A percentile compares a stretch with the other conserved stretches of the same genome.
These are phyloP conservation scores for Atta cephalotes DNA, from an alignment of 1,140 invertebrate species.

Conservation along the genomic window DNA sequence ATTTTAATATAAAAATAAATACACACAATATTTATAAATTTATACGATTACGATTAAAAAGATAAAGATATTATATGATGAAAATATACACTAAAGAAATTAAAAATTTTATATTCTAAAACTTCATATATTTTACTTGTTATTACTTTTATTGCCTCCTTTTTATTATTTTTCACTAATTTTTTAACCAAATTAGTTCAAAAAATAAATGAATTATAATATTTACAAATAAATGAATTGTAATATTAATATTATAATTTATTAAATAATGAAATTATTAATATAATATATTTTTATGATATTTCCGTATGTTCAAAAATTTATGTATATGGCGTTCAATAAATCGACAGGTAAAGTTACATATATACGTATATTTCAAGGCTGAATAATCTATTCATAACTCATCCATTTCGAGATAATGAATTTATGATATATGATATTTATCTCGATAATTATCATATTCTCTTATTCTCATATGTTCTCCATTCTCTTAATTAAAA, in stretches of 20 bases:
- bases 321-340: not conserved
- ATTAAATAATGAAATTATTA: not conserved
- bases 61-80: not conserved
- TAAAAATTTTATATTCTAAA: not conserved
- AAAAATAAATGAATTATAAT: not conserved
- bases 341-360: not conserved
- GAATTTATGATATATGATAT: slow-evolving; percentile 12
- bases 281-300: not conserved
- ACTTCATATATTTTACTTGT: not conserved
- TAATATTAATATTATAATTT: not conserved
- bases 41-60: too few species aligned
- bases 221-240: too few species aligned
- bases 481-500: slow-evolving; percentile 5
- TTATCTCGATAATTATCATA: not conserved
- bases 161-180: not conserved
- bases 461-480: slow-evolving; percentile 1
- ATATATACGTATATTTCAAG: not conserved
- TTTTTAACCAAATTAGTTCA: not conserved
- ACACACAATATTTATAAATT: not conserved
- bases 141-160: not conserved
- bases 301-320: not conserved
- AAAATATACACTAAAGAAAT: too few species aligned
- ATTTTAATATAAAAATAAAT: not conserved
- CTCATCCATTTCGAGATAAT: slow-evolving; percentile 14
- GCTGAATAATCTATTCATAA: slow-evolving; percentile 7